Evolutionary conservation across 2,888 invertebrate genomes (phyloP).

Genomic region (Cerastoderma edule): DNA sequence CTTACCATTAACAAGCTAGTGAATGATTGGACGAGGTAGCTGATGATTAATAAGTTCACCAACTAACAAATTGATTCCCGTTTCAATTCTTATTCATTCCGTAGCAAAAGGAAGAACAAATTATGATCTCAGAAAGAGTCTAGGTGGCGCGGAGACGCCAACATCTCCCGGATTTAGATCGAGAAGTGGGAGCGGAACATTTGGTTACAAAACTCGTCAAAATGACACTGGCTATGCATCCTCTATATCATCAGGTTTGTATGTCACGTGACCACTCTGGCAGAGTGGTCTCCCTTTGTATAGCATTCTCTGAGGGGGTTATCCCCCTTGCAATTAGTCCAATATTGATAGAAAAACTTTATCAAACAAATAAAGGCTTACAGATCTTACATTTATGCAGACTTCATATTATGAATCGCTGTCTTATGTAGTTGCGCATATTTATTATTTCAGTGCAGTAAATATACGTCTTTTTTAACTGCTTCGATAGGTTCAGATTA

Average conservation of each 20-base stretch:
- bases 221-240: conserved; percentile 78
- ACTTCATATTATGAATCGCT: too few species aligned
- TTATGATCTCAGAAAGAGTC: conserved; percentile 80
- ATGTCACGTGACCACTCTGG: neutral
- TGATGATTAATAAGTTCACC: neutral
- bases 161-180: conserved; percentile 64
- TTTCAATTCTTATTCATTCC: conserved; percentile 12
- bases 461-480: too few species aligned
- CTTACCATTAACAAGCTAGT: neutral
- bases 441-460: too few species aligned
- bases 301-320: neutral
- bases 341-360: too few species aligned
- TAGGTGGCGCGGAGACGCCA: conserved; percentile 62
- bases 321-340: neutral
- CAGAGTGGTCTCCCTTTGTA: conserved; percentile 6
- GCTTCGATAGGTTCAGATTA: too few species aligned
- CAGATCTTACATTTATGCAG: too few species aligned
- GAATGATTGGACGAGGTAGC: neutral
- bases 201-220: conserved; percentile 66
- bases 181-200: conserved; percentile 70
- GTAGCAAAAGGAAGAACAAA: conserved; percentile 82
- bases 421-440: too few species aligned
- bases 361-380: too few species aligned
- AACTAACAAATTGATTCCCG: neutral
- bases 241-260: conserved; percentile 79